Evolutionary conservation across 37 sponge, comb jelly and placozoan species (phyloP), one percentile per base, ranked within the genome.

Genomic region (Halisarca cf. caerulea): DNA sequence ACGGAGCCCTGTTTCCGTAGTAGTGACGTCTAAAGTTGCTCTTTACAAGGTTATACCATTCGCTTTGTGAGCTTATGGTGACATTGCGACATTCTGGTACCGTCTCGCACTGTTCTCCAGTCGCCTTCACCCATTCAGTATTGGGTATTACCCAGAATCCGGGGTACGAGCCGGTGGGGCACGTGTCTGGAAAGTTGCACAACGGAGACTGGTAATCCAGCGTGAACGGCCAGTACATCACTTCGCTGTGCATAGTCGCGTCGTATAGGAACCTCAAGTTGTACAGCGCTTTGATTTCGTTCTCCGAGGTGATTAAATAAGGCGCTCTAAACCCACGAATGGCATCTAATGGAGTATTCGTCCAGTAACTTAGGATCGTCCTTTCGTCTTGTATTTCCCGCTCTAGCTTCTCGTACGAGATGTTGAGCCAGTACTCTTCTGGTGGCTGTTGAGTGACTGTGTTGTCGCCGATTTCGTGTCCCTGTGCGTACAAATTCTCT

Each of bases 141-240:
- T 60, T 72, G 27, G 90, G 90, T 4, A 89, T 82, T 32, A 85
- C 3, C 90, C 82, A 84, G 5, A 84, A 20, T 7, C 89, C 89
- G 11, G 89, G 89, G 60, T 84, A 83, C 2, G 89, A 83, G 28
- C 83, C 34, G 25, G 64, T 39, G 21, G 89, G 89, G 30, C 89
- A 89, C 2, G 84, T 79, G 8, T 82, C 78, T 25, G 89, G 89
- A 17, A 25, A 24, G 36, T 18, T 79, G 44, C 89, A 89, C 17
- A 84, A n/a, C 3, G 85, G 86, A 24, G 90, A 85, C 66, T 85
- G 79, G 83, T 89, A 89, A 38, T 89, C 90, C 24, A 89, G 78
- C 4, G 89, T 89, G 84, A 84, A 89, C 20, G 89, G 89, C 88
- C 88, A 88, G 60, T 89, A 89, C 27, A 28, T 68, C 5, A 35